Evolutionary conservation across 92 coral and sea anemone species (phyloP).

Genomic region (Umimayanthus kanabou): DNA sequence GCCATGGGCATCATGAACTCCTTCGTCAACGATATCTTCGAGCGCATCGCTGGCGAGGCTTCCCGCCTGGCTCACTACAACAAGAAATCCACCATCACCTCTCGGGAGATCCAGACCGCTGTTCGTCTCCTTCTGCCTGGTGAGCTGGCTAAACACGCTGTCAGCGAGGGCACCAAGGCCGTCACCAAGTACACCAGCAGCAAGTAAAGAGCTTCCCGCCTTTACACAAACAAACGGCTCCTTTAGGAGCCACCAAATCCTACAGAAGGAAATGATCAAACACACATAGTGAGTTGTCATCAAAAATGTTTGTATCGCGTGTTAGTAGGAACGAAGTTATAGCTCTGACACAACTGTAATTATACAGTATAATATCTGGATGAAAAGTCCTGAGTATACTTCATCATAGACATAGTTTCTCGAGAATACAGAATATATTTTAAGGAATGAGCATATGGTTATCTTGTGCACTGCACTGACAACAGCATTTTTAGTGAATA

Average conservation of each 20-base stretch:
- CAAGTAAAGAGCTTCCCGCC: constrained; percentile 16
- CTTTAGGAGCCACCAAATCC: constrained; percentile 87
- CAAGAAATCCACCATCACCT: constrained; percentile 38
- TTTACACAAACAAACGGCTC: constrained; percentile 68
- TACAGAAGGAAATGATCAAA: constrained; percentile 3
- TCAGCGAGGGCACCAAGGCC: constrained; percentile 37
- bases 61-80: constrained; percentile 38
- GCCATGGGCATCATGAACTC: constrained; percentile 45
- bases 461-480: no score
- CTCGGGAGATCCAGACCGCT: constrained; percentile 39
- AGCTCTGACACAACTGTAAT: no score
- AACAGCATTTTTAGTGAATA: no score
- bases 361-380: no score
- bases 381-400: no score
- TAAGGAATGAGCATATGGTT: no score
- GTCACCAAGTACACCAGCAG: constrained; percentile 44
- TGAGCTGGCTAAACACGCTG: constrained; percentile 35
- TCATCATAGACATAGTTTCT: no score
- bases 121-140: constrained; percentile 28
- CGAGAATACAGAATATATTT: no score
- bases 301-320: no score
- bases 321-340: no score
- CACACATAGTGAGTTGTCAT: no score
- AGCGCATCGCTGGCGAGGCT: constrained; percentile 34
- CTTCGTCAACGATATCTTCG: constrained; percentile 33